Evolutionary conservation across 1,140 invertebrate genomes (phyloP).

Genomic region (Pseudomyrmex dendroicus): DNA sequence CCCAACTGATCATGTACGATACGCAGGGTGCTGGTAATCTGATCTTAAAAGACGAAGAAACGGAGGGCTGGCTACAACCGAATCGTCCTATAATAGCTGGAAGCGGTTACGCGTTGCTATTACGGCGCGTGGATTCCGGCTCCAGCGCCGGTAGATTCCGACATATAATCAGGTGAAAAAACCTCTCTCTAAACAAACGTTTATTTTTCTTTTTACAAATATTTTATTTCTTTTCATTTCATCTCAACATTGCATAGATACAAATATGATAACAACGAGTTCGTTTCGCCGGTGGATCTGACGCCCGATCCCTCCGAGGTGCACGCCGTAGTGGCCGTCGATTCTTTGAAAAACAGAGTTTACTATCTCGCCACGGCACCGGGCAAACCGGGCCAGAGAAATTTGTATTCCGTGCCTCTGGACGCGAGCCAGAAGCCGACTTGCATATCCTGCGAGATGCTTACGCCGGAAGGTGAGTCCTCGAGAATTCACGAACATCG

Average conservation of each 20-base stretch:
- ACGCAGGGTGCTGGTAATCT: slow-evolving; percentile 66
- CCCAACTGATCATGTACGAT: slow-evolving; percentile 84
- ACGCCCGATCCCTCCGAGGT: slow-evolving; percentile 84
- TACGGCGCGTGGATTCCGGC: slow-evolving; percentile 79
- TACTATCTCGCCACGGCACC: slow-evolving; percentile 85
- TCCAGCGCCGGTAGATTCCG: slow-evolving; percentile 83
- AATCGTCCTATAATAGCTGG: slow-evolving; percentile 51
- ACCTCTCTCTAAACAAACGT: too few relatives aligned
- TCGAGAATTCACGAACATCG: slow-evolving; percentile 13
- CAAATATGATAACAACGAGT: slow-evolving; percentile 72
- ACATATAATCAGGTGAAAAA: slow-evolving; percentile 78
- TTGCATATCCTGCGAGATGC: slow-evolving; percentile 82
- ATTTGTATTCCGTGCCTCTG: slow-evolving; percentile 84
- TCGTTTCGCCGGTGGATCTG: slow-evolving; percentile 81
- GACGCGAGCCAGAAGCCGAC: slow-evolving; percentile 74
- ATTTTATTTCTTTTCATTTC: background rate
- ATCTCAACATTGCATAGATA: slow-evolving; percentile 66
- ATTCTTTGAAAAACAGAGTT: slow-evolving; percentile 78
- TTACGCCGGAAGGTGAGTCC: slow-evolving; percentile 81
- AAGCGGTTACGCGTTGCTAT: slow-evolving; percentile 68
- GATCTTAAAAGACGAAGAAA: slow-evolving; percentile 64
- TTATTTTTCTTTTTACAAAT: background rate
- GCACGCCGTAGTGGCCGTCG: slow-evolving; percentile 83
- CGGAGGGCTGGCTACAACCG: slow-evolving; percentile 74
- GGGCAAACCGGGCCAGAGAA: slow-evolving; percentile 82